These are phyloP conservation scores for Bugulina stolonifera DNA, from an alignment of 2,888 invertebrate genomes.

Conservation along the genomic window DNA sequence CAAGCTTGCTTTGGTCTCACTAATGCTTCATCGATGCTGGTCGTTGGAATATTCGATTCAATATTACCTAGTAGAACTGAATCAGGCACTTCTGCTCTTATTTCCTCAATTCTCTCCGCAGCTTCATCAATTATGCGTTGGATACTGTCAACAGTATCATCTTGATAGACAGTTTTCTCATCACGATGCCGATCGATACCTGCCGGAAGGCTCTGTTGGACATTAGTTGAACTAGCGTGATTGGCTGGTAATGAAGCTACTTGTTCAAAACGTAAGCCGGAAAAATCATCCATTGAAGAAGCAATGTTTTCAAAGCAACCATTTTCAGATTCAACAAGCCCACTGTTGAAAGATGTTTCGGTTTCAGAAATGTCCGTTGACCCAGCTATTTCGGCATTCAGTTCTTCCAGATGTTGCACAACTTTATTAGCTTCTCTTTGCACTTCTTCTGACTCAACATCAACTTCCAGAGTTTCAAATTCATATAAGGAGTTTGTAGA, in stretches of 20 bases:
- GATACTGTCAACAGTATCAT: background rate
- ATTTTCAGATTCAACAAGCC: background rate
- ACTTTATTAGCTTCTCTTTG: constrained; percentile 20
- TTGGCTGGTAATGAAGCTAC: too few species aligned
- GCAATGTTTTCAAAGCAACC: background rate
- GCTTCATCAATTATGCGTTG: constrained; percentile 19
- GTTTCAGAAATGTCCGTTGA: too few species aligned
- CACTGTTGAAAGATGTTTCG: background rate
- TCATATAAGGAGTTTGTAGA: constrained; percentile 10
- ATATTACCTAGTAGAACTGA: background rate
- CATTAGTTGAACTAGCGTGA: background rate
- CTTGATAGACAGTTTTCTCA: background rate
- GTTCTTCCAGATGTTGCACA: constrained; percentile 17
- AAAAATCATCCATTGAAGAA: background rate
- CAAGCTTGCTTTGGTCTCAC: background rate
- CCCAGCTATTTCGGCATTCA: background rate
- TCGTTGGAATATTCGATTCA: background rate
- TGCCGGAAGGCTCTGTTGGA: background rate
- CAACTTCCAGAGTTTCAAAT: constrained; percentile 23
- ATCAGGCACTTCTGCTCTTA: constrained; percentile 8
- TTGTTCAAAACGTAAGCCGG: background rate
- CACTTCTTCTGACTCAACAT: constrained; percentile 20
- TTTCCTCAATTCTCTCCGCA: constrained; percentile 12
- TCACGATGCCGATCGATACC: background rate
- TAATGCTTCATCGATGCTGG: background rate